phyloP scores from a whole-genome alignment of 2,888 invertebrate species.

The Zygothrica quintamaculata region DNA sequence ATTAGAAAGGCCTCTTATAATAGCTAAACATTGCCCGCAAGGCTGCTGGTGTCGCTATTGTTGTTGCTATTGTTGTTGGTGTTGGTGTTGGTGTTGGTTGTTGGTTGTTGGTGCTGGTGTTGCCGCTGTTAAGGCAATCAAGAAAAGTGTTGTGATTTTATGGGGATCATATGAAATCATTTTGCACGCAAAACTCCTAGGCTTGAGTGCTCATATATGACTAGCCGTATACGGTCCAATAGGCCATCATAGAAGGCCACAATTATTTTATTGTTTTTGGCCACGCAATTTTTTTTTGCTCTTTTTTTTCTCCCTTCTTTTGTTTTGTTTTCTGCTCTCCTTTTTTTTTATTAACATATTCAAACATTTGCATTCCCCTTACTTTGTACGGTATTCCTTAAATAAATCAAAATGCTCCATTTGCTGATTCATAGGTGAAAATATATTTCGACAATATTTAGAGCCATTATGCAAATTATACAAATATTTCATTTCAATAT shows the following conservation, averaged over 20 bases:
- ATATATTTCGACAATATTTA: too few species aligned
- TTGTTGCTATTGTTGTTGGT: not conserved
- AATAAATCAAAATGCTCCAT: too few species aligned
- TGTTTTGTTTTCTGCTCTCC: slow-evolving; percentile 1
- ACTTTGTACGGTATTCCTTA: not conserved
- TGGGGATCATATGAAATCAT: slow-evolving; percentile 48
- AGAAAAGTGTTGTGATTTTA: slow-evolving; percentile 62
- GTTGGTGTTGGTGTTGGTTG: slow-evolving; percentile 13
- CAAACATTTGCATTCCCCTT: not conserved
- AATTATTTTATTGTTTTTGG: slow-evolving; percentile 37
- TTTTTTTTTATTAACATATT: not conserved
- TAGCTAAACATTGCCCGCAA: slow-evolving; percentile 28
- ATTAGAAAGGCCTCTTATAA: slow-evolving; percentile 26
- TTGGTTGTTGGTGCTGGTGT: not conserved
- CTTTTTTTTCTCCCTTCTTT: not conserved
- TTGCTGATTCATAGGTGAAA: too few species aligned
- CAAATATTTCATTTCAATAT: too few species aligned
- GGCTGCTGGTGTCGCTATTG: slow-evolving; percentile 18
- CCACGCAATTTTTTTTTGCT: slow-evolving; percentile 37
- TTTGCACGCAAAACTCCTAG: slow-evolving; percentile 40
- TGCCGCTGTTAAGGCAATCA: slow-evolving; percentile 50
- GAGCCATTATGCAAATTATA: too few species aligned
- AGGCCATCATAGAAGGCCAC: slow-evolving; percentile 2
- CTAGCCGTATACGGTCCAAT: slow-evolving; percentile 3
- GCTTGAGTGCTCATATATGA: slow-evolving; percentile 10